Conservation (phyloP, 1,140 invertebrate genomes). For the Trachymyrmex septentrionalis region DNA sequence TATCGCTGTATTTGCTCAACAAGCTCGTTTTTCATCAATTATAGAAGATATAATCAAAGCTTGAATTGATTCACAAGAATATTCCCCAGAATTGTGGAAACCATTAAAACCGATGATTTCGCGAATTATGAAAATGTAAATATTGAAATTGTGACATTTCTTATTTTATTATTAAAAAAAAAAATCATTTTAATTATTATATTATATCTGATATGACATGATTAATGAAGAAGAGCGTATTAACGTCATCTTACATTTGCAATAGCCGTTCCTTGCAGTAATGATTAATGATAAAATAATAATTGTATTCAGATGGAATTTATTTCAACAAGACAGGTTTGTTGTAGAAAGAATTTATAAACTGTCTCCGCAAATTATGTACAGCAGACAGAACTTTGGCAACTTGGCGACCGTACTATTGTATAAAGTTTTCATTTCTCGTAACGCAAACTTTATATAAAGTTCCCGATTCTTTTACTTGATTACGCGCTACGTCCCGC, state of each 20-base stretch:
- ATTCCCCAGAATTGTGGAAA: neutral
- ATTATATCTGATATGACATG: neutral
- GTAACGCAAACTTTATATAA: conserved; percentile 29
- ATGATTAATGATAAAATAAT: conserved; percentile 2
- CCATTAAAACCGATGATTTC: neutral
- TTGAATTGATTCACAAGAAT: conserved; percentile 37
- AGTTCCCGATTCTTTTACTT: conserved; percentile 13
- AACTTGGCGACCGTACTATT: neutral
- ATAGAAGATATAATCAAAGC: neutral
- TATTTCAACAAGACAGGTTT: neutral
- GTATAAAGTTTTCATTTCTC: conserved; percentile 40
- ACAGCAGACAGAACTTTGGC: neutral
- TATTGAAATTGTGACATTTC: neutral
- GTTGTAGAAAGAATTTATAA: conserved; percentile 23
- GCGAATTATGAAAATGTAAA: conserved; percentile 2
- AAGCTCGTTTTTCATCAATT: conserved; percentile 69
- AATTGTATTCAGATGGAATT: neutral
- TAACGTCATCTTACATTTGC: neutral
- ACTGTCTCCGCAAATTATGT: conserved; percentile 34
- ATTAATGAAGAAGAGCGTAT: neutral
- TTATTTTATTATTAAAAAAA: neutral
- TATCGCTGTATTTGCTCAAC: conserved; percentile 73
- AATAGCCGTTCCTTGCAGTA: neutral
- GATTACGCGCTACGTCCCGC: neutral
- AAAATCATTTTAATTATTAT: conserved; percentile 9